A percentile compares a stretch with the other conserved stretches of the same genome.
Conservation (phyloP, 1,140 invertebrate genomes). For the Anthonomus grandis region DNA sequence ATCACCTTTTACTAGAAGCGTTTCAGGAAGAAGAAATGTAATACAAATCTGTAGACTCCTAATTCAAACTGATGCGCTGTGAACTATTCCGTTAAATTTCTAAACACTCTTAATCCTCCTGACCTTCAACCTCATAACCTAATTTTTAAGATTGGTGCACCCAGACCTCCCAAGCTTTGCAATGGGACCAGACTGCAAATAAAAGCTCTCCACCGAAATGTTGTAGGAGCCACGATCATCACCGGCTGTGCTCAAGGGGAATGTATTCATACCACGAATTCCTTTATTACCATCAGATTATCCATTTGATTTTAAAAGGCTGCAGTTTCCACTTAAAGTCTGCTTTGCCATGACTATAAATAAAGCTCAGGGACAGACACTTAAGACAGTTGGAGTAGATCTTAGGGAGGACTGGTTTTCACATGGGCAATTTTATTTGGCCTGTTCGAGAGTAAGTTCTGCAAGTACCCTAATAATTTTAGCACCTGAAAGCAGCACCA, state of each 20-base stretch:
- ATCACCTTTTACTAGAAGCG: slow-evolving; percentile 37
- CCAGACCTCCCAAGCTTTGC: slow-evolving; percentile 48
- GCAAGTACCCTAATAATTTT: too few relatives aligned
- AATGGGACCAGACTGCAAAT: slow-evolving; percentile 44
- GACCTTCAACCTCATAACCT: slow-evolving; percentile 37
- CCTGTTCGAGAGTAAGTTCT: too few relatives aligned
- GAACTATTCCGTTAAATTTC: slow-evolving; percentile 42
- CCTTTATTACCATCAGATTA: slow-evolving; percentile 47
- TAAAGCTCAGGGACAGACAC: slow-evolving; percentile 53
- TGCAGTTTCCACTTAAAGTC: slow-evolving; percentile 53
- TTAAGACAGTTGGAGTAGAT: slow-evolving; percentile 40
- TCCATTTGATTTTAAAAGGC: slow-evolving; percentile 45
- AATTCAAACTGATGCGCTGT: slow-evolving; percentile 38
- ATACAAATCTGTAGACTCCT: slow-evolving; percentile 47
- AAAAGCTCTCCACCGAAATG: slow-evolving; percentile 39
- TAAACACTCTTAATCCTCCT: slow-evolving; percentile 34
- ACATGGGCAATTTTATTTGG: slow-evolving; percentile 46
- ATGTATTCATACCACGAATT: slow-evolving; percentile 49
- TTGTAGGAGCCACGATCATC: slow-evolving; percentile 51
- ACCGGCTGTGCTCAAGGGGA: slow-evolving; percentile 49
- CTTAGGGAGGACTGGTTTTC: slow-evolving; percentile 39
- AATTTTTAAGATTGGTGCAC: slow-evolving; percentile 44
- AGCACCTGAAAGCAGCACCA: too few relatives aligned
- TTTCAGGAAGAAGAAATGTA: too few relatives aligned
- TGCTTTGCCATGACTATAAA: slow-evolving; percentile 55